Evolutionary conservation across 2,888 invertebrate genomes (phyloP).

Genomic region (Dynastes grantii): DNA sequence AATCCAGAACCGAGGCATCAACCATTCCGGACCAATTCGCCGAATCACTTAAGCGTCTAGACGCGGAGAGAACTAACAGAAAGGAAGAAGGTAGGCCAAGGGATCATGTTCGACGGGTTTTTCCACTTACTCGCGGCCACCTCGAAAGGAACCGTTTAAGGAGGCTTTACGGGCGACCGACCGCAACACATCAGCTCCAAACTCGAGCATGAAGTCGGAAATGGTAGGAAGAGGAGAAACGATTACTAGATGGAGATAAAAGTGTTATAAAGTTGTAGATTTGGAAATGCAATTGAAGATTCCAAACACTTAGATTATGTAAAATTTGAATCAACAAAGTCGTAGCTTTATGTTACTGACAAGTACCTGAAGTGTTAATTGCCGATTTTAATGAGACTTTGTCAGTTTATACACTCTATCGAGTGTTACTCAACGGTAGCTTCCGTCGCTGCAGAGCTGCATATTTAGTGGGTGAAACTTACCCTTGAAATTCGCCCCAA

Average conservation of each 20-base stretch:
- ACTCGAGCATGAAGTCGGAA: not conserved
- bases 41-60: not conserved
- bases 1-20: slow-evolving; percentile 1
- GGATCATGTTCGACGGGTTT: not conserved
- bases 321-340: too few species aligned
- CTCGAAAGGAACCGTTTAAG: not conserved
- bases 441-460: too few species aligned
- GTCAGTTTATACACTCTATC: too few species aligned
- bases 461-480: too few species aligned
- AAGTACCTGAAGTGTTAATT: too few species aligned
- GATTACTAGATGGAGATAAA: not conserved
- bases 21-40: slow-evolving; percentile 6
- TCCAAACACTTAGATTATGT: too few species aligned
- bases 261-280: too few species aligned
- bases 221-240: not conserved
- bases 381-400: too few species aligned
- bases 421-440: too few species aligned
- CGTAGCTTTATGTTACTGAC: too few species aligned
- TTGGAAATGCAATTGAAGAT: too few species aligned
- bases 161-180: not conserved
- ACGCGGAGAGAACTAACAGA: not conserved
- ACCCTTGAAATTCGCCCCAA: too few species aligned
- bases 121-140: slow-evolving; percentile 1
- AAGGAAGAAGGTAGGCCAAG: not conserved
- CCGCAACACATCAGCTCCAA: not conserved